Base-by-base conservation (phyloP, 2,113 vertebrate species). In the Acrocephalus kingi region DNA sequence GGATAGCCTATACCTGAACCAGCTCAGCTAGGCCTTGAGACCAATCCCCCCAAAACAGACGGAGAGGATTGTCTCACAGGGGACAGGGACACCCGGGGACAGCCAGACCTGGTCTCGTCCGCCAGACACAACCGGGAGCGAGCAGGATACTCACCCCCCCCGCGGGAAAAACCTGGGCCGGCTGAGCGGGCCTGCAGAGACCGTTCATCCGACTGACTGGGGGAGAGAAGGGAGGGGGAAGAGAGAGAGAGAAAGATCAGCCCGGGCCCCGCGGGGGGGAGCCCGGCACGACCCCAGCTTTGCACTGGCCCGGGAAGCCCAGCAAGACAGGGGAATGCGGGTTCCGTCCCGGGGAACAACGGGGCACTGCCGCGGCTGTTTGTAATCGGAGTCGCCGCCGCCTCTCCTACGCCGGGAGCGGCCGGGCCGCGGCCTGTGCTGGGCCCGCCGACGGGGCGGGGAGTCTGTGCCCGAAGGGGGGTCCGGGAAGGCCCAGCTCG, bases 191-290 rank as follows among this genome's bases (percentile, higher is more conserved):
- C 91, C 96, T 83, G 92, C 78, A 87, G 94, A 89, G 94, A 97
- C 91, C 96, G 92, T 96, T 94, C 97, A 96, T 97, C 91, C 91
- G 92, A 95, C 89, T 91, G 94, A 91, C 94, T 97, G 48, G 62
- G 64, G 75, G 35, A 84, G 80, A 86, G 39, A 7, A 37, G 33
- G 41, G 25, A 23, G 27, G 46, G 39, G 6, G 49, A 30, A 25
- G 22, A 31, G 15, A 51, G 25, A 58, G 37, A 69, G 16, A 56
- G 18, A 82, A 15, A 73, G 18, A 83, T 94, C 87, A 95, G 82
- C 41, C 68, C 55, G 22, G 51, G 43, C 43, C 71, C 63, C 23
- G 71, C 48, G 12, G 25, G 59, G 59, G 54, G 37, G 18, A 35
- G 13, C 31, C 35, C 39, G 6, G 18, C 45, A 39, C 28, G 6